A percentile compares a stretch with the other conserved stretches of the same genome.
These are phyloP conservation scores for Aproaerema taeniolella DNA, from an alignment of 2,888 invertebrate species.

Conservation along the genomic window DNA sequence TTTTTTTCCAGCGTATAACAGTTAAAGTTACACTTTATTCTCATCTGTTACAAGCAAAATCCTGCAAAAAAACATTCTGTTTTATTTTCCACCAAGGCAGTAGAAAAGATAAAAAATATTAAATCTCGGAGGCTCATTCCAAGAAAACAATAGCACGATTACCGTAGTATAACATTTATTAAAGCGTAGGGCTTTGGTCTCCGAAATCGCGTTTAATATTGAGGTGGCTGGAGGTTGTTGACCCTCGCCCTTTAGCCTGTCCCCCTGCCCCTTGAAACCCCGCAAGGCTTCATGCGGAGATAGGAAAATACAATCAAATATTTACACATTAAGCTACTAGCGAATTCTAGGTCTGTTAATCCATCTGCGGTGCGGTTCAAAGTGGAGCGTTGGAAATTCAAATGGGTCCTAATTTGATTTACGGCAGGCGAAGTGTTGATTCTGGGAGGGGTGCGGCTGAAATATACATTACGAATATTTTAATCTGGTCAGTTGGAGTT, in stretches of 20 bases:
- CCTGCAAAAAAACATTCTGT: too few species aligned
- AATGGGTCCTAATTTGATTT: conserved; percentile 1
- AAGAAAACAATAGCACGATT: conserved; percentile 17
- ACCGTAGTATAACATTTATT: conserved; percentile 34
- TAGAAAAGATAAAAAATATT: conserved; percentile 8
- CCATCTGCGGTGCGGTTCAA: not conserved
- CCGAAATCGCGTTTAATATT: conserved; percentile 35
- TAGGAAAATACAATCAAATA: conserved; percentile 10
- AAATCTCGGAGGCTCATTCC: conserved; percentile 12
- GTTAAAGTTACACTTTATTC: too few species aligned
- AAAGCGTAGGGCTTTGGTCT: conserved; percentile 27
- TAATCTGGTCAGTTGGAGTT: too few species aligned
- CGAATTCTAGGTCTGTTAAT: conserved; percentile 6
- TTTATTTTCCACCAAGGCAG: too few species aligned
- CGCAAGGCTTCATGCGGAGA: not conserved
- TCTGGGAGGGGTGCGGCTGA: not conserved
- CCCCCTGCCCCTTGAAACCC: not conserved
- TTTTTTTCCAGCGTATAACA: too few species aligned
- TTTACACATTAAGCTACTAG: conserved; percentile 9
- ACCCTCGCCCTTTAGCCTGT: conserved; percentile 27
- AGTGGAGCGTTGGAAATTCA: not conserved
- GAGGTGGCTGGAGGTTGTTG: conserved; percentile 31
- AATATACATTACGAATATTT: not conserved
- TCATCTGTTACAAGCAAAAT: too few species aligned
- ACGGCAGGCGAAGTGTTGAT: conserved; percentile 1